Evolutionary conservation across 92 coral and sea anemone species (phyloP).

Genomic region (Epizoanthus fatuus): DNA sequence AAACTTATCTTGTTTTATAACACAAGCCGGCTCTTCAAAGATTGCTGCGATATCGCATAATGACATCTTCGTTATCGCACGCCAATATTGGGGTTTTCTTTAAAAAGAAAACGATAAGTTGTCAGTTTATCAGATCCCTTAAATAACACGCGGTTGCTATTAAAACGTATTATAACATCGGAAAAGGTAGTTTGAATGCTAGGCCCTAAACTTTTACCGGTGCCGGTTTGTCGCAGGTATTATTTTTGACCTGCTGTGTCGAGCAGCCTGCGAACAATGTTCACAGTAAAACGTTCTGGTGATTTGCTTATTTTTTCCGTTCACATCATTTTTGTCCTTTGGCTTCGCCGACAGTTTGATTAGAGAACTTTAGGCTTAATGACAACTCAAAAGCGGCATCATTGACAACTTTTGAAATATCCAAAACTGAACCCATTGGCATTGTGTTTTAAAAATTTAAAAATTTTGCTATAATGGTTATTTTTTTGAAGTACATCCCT

Average conservation of each 20-base stretch:
- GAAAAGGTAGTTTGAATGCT: background rate
- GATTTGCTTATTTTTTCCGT: background rate
- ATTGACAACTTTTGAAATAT: background rate
- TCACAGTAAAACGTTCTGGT: background rate
- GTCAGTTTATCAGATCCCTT: conserved; percentile 9
- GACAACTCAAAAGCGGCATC: conserved; percentile 4
- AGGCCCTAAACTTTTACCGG: background rate
- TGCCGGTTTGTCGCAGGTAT: conserved; percentile 9
- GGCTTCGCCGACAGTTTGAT: background rate
- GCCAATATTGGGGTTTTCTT: background rate
- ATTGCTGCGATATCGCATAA: background rate
- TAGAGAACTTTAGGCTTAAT: background rate
- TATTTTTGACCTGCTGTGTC: background rate
- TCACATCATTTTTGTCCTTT: background rate
- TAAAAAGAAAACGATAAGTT: background rate
- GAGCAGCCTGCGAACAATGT: background rate
- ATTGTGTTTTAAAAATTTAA: background rate
- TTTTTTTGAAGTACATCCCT: background rate
- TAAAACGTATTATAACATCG: conserved; percentile 4
- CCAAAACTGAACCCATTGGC: background rate
- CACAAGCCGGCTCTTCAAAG: background rate
- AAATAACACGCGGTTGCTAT: conserved; percentile 20
- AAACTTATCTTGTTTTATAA: background rate
- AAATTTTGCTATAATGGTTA: too few relatives aligned
- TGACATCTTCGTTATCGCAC: background rate